Conservation (phyloP, 92 coral and sea anemone species). For the Desmophyllum pertusum region DNA sequence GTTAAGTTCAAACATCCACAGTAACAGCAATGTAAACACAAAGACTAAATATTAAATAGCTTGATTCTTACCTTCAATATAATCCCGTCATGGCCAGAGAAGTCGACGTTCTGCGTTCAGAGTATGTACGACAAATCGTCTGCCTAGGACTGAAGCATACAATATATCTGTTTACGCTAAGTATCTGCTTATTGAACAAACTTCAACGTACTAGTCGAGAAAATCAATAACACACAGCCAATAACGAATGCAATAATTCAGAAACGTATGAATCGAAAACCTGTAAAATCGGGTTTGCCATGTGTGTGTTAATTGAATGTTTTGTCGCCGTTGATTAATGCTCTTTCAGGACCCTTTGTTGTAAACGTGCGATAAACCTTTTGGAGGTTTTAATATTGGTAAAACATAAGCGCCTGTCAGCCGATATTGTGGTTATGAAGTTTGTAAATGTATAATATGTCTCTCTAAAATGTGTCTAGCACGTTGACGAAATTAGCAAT, state of each 20-base stretch:
- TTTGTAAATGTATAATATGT: background rate
- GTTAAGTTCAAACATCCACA: background rate
- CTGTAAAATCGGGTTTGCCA: background rate
- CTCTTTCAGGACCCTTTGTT: background rate
- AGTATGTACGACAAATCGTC: too few relatives aligned
- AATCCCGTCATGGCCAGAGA: background rate
- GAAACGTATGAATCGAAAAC: background rate
- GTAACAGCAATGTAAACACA: background rate
- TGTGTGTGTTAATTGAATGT: background rate
- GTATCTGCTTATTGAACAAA: too few relatives aligned
- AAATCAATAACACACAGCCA: background rate
- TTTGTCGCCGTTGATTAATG: background rate
- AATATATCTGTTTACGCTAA: background rate
- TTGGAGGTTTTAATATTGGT: background rate
- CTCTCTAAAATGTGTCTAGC: background rate
- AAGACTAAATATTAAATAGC: too few relatives aligned
- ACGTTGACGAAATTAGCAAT: background rate
- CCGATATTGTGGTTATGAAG: background rate
- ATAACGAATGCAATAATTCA: background rate
- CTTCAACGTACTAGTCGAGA: too few relatives aligned
- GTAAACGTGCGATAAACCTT: background rate
- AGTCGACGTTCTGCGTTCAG: too few relatives aligned
- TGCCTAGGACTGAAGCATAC: too few relatives aligned
- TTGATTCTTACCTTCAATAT: background rate
- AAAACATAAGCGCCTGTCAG: background rate